phyloP scores from a whole-genome alignment of 64 coral and sea anemone genomes.

The Platygyra sinensis region DNA sequence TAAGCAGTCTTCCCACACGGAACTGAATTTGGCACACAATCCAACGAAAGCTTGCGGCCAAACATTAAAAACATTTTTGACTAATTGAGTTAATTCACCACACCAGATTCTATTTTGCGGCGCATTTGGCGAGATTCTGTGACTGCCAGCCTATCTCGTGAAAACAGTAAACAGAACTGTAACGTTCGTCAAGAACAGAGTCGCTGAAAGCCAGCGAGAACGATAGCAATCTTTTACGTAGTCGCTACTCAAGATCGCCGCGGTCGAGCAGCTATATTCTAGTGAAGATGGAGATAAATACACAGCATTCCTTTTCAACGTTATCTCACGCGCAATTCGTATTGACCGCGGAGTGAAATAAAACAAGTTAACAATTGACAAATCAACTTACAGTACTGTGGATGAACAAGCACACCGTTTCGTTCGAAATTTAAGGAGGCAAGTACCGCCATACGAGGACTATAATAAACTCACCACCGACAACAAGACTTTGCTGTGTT shows the following conservation, averaged over 20 bases:
- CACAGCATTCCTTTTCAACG: not conserved
- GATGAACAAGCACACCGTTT: not conserved
- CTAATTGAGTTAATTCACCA: not conserved
- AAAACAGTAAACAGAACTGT: not conserved
- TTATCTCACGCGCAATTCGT: not conserved
- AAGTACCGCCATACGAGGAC: constrained; percentile 9
- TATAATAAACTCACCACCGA: constrained; percentile 1
- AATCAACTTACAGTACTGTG: not conserved
- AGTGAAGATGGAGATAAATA: constrained; percentile 24
- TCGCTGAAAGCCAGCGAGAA: not conserved
- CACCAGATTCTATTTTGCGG: not conserved
- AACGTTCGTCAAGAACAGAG: not conserved
- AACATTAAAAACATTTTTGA: not conserved
- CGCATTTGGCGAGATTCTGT: not conserved
- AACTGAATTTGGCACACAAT: not conserved
- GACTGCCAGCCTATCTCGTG: not conserved
- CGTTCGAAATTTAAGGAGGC: not conserved
- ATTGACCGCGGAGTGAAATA: not conserved
- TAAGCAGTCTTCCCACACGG: not conserved
- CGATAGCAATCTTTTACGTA: constrained; percentile 8
- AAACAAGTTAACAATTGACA: not conserved
- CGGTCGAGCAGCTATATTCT: not conserved
- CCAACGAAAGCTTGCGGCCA: not conserved
- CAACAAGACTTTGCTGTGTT: not conserved
- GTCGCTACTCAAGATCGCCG: not conserved